Base-by-base conservation (phyloP, 37 sponge, comb jelly and placozoan genomes). In the Haliclona indistincta region DNA sequence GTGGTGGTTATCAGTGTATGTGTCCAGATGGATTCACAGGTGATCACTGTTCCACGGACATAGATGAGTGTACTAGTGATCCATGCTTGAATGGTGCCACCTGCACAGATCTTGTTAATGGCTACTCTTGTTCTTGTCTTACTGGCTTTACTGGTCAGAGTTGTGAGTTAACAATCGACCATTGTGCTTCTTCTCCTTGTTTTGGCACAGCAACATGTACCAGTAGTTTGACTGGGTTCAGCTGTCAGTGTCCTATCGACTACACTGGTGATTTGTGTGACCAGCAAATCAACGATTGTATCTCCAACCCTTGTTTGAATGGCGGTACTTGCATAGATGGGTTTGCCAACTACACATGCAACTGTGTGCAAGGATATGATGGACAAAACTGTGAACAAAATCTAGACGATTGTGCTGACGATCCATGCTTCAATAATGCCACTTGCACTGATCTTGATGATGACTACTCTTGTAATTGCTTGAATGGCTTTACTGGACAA, bases 71-170 rank as follows among this genome's bases (percentile, higher is more conserved):
- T 45, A 39, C 33, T 2, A 28, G 32, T 23, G 42, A 44, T 19
- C 76, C 83, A 3, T 91, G 92, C 51, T 29, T 43, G 2, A 91
- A 91, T 71, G 72, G 60, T 34, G 82, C 78, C 4, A 83, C 38
- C 11, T 91, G 92, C 47, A 58, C 34, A 25, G 87, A 91, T 44
- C 39, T 58, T 22, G 23, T 86, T 11, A 54, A 77, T 62, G 63
- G 44, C 38, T 91, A 68, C 53, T 45, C 39, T 6, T 91, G 92
- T 51, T 28, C 3, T 0, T 91, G 92, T 71, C 28, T 29, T 25
- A 19, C 55, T 19, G 84, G 83, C 23, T 91, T 68, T 55, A 73
- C 75, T 52, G 92, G 87, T 22, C 26, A 32, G 37, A 70, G 17
- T 30, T 78, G 79, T 66, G n/a, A n/a, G n/a, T 26, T 30, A 26